Percentiles rank a stretch among this genome's conserved stretches.
phyloP scores from a whole-genome alignment of 2,888 invertebrate genomes.

The Plebejus argus region DNA sequence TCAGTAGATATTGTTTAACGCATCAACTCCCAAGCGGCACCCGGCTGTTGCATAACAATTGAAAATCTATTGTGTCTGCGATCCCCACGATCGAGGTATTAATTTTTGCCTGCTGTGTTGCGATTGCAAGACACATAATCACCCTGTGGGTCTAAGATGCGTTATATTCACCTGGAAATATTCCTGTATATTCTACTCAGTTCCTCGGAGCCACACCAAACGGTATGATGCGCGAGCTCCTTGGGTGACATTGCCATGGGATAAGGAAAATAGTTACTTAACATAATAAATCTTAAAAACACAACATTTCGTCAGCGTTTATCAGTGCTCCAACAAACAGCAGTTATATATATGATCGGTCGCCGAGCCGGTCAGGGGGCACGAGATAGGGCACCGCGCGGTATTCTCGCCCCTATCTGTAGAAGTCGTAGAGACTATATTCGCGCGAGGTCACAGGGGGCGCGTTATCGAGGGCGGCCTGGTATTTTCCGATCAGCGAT shows the following conservation, averaged over 20 bases:
- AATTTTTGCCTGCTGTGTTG: no score
- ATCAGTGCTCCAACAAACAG: conserved; percentile 11
- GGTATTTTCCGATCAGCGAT: conserved; percentile 34
- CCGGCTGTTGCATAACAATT: not conserved
- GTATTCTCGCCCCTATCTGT: not conserved
- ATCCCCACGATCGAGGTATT: no score
- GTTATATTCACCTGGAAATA: no score
- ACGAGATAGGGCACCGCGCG: not conserved
- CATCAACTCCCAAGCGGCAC: no score
- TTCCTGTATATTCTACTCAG: no score
- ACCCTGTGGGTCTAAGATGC: no score
- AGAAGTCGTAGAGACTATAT: not conserved
- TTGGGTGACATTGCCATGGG: not conserved
- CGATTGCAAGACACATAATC: no score
- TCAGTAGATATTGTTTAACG: no score
- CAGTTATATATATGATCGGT: conserved; percentile 23
- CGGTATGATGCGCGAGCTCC: no score
- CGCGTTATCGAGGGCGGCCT: conserved; percentile 28
- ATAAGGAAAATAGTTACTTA: not conserved
- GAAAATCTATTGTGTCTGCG: not conserved
- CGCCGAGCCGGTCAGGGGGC: conserved; percentile 28
- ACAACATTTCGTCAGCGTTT: conserved; percentile 18
- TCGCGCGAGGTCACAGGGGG: not conserved
- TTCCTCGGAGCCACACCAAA: no score
- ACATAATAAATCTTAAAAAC: conserved; percentile 10